phyloP scores from a whole-genome alignment of 1,140 invertebrate species.

The Microplitis demolitor region DNA sequence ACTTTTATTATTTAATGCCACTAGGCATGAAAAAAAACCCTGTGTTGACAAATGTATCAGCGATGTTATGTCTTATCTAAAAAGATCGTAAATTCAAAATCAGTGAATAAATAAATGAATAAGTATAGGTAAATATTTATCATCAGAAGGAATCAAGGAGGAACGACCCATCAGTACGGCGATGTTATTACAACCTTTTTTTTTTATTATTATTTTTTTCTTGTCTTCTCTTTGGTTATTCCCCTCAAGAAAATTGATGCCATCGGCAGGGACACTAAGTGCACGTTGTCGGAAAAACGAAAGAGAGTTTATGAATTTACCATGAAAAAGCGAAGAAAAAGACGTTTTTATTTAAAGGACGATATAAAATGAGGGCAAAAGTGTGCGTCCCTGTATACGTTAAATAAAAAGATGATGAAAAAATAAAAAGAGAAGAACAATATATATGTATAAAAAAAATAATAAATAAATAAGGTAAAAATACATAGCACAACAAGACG shows the following conservation, averaged over 20 bases:
- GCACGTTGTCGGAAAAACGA: constrained; percentile 23
- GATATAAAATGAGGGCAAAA: background rate
- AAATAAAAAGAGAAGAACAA: background rate
- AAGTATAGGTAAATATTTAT: constrained; percentile 2
- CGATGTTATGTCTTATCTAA: background rate
- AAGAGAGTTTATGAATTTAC: constrained; percentile 29
- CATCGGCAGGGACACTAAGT: constrained; percentile 18
- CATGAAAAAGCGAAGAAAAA: constrained; percentile 15
- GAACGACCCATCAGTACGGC: background rate
- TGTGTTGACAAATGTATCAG: background rate
- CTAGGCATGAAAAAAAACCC: background rate
- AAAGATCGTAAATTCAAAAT: background rate
- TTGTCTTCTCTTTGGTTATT: background rate
- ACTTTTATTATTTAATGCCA: no score
- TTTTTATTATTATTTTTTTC: background rate
- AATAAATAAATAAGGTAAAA: constrained; percentile 15
- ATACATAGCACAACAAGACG: constrained; percentile 4
- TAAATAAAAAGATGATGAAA: background rate
- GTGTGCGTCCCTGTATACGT: background rate
- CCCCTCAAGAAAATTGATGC: constrained; percentile 12
- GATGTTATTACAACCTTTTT: constrained; percentile 13
- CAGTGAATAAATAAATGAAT: background rate
- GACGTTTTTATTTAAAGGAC: background rate
- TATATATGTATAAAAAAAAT: constrained; percentile 5
- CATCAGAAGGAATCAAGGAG: background rate